A percentile compares a stretch with the other conserved stretches of the same genome.
Conservation (phyloP, 1,140 invertebrate species). For the Microvelia longipes region DNA sequence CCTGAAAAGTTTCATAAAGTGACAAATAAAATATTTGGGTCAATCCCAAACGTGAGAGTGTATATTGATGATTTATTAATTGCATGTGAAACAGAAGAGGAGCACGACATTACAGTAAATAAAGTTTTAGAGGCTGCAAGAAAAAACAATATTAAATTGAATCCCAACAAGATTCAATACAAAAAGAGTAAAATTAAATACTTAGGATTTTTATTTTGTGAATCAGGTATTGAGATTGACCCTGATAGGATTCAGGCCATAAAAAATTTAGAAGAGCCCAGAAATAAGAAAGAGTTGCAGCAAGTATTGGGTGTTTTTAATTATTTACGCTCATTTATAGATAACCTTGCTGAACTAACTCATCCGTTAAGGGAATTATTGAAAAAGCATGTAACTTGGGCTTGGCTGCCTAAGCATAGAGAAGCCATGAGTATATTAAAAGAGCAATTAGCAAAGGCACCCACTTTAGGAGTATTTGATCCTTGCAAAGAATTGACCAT, state of each 20-base stretch:
- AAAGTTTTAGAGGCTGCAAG: neutral
- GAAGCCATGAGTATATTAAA: neutral
- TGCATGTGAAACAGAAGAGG: neutral
- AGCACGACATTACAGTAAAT: neutral
- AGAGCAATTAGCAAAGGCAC: neutral
- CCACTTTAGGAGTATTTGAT: neutral
- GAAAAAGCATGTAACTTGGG: neutral
- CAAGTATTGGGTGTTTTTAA: neutral
- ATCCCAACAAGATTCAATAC: neutral
- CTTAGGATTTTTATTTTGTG: neutral
- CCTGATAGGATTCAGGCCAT: neutral
- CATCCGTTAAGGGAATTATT: neutral
- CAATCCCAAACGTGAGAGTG: neutral
- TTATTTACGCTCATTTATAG: neutral
- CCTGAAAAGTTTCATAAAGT: neutral
- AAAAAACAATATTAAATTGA: neutral
- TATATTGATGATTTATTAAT: neutral
- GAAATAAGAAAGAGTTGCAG: neutral
- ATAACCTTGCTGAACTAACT: neutral
- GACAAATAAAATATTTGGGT: neutral
- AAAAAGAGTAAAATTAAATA: neutral
- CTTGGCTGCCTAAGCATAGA: neutral
- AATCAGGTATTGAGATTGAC: neutral
- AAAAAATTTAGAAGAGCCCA: neutral
- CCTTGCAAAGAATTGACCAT: neutral